Evolutionary conservation across 2,888 invertebrate genomes (phyloP).

Genomic region (Aporophyla nigra): DNA sequence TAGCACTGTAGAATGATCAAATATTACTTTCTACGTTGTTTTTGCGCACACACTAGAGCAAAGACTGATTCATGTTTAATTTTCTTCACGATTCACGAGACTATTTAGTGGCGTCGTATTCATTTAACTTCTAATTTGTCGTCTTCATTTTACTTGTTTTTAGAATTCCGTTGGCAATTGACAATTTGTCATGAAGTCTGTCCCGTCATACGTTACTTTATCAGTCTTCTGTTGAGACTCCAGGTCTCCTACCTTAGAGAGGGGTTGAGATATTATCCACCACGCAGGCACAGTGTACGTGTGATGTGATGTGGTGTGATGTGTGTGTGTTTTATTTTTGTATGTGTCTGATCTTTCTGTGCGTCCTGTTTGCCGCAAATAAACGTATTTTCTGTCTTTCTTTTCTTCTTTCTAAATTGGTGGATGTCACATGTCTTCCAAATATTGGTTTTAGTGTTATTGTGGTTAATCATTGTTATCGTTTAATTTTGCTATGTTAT

Average conservation of each 20-base stretch:
- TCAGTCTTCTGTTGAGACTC: too few relatives aligned
- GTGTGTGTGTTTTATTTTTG: too few relatives aligned
- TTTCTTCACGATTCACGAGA: constrained; percentile 4
- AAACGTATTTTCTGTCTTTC: too few relatives aligned
- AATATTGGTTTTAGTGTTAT: background rate
- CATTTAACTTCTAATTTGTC: background rate
- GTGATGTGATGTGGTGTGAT: too few relatives aligned
- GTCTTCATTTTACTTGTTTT: background rate
- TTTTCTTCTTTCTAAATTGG: too few relatives aligned
- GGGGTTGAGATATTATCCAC: too few relatives aligned
- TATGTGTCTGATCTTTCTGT: too few relatives aligned
- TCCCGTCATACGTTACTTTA: too few relatives aligned
- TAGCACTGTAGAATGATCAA: constrained; percentile 27
- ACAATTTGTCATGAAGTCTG: too few relatives aligned
- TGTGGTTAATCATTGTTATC: background rate
- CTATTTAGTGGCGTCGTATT: background rate
- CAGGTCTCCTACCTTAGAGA: too few relatives aligned
- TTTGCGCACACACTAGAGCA: constrained; percentile 22
- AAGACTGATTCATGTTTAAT: constrained; percentile 32
- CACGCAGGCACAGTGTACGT: too few relatives aligned
- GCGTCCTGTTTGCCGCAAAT: too few relatives aligned
- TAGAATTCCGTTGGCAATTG: background rate
- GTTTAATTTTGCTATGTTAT: background rate
- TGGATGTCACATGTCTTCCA: background rate
- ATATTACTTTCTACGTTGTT: constrained; percentile 49